phyloP scores from a whole-genome alignment of 2,797 vertebrate species.

The Danio albolineatus region DNA sequence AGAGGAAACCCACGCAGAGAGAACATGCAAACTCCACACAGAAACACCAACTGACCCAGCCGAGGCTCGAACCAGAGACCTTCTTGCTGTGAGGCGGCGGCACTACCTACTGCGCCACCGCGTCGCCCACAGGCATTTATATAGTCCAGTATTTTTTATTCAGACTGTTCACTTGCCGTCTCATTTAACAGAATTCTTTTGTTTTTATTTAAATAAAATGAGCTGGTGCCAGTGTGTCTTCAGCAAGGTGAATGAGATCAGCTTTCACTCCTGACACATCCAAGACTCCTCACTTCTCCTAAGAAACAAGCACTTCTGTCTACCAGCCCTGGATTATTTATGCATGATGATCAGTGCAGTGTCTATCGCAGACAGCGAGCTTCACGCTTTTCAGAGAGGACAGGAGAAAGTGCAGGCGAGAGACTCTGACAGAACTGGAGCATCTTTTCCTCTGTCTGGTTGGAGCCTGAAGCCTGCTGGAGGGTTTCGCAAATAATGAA shows the following conservation, averaged over 20 bases:
- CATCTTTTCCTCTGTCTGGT: slow-evolving; percentile 16
- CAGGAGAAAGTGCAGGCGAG: not conserved
- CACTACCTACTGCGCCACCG: no score
- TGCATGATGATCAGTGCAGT: not conserved
- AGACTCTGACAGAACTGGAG: slow-evolving; percentile 7
- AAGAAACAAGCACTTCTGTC: slow-evolving; percentile 22
- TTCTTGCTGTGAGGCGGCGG: no score
- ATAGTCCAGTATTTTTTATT: not conserved
- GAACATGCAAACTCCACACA: no score
- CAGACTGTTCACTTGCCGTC: not conserved
- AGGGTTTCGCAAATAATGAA: slow-evolving; percentile 11
- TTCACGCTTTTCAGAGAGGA: not conserved
- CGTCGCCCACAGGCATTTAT: slow-evolving; percentile 1
- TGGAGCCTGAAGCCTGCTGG: slow-evolving; percentile 12
- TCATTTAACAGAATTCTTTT: not conserved
- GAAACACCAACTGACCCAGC: no score
- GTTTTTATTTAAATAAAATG: not conserved
- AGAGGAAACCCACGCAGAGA: no score
- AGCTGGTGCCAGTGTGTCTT: slow-evolving; percentile 6
- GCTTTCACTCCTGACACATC: not conserved
- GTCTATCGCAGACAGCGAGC: slow-evolving; percentile 3
- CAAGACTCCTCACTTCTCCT: slow-evolving; percentile 2
- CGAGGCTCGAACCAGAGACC: no score
- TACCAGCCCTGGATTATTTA: slow-evolving; percentile 23
- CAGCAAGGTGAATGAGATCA: slow-evolving; percentile 6